These are phyloP conservation scores for Labeo catla DNA, from an alignment of 2,113 vertebrate genomes.

Conservation along the genomic window DNA sequence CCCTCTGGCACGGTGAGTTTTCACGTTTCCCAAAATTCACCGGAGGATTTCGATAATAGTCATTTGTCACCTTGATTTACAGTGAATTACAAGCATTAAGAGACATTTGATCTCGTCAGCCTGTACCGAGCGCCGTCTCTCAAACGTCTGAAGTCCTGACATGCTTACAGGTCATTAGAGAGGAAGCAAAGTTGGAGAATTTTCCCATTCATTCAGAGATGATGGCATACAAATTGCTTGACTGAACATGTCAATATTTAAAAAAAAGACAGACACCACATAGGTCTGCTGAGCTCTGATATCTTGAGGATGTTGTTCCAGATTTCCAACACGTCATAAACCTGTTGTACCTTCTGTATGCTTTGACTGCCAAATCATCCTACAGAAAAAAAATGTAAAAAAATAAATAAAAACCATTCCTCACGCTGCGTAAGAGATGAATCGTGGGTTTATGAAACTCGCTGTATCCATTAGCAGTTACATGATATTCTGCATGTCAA, in stretches of 20 bases:
- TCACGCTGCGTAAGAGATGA: conserved; percentile 25
- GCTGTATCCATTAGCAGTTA: conserved; percentile 24
- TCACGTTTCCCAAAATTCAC: conserved; percentile 54
- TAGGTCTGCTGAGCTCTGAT: not conserved
- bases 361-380: conserved; percentile 32
- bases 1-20: conserved; percentile 30
- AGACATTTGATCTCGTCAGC: conserved; percentile 44
- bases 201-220: conserved; percentile 21
- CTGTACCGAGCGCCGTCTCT: conserved; percentile 4
- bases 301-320: conserved; percentile 1
- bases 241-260: conserved; percentile 37
- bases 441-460: conserved; percentile 10
- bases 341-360: conserved; percentile 35
- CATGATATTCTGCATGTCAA: conserved; percentile 44
- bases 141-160: conserved; percentile 22
- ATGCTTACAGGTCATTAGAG: conserved; percentile 37
- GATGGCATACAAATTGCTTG: conserved; percentile 26
- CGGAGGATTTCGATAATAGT: conserved; percentile 42
- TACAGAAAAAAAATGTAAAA: not conserved
- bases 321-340: conserved; percentile 30
- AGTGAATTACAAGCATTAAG: conserved; percentile 52
- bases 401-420: not conserved
- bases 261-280: conserved; percentile 18
- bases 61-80: conserved; percentile 42
- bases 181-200: conserved; percentile 29